A percentile compares a stretch with the other conserved stretches of the same genome.
These are phyloP conservation scores for Perdix hodgsoniae DNA, from an alignment of 2,797 vertebrate species.

Conservation along the genomic window DNA sequence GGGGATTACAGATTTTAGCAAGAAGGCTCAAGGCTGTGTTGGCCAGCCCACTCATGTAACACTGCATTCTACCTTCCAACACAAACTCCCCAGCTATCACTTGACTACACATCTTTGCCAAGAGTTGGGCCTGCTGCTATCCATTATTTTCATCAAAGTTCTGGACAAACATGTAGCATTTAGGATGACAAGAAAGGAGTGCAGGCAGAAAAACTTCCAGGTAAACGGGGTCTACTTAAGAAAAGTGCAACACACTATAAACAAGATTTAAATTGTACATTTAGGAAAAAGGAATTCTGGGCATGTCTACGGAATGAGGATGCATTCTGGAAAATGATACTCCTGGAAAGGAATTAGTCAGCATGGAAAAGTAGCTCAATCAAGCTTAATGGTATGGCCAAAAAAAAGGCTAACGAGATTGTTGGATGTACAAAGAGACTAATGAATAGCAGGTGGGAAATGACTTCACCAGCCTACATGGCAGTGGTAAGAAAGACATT, in stretches of 20 bases:
- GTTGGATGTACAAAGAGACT: conserved; percentile 44
- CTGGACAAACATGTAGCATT: not conserved
- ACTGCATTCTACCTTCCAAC: not conserved
- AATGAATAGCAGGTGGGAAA: conserved; percentile 65
- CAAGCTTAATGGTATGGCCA: conserved; percentile 62
- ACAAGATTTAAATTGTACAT: not conserved
- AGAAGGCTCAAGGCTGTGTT: not conserved
- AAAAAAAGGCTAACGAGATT: conserved; percentile 57
- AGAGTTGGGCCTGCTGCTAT: not conserved
- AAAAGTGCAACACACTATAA: not conserved
- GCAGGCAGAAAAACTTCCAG: not conserved
- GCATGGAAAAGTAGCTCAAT: conserved; percentile 48
- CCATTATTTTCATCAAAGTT: not conserved
- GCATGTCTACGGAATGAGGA: not conserved
- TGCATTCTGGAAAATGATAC: conserved; percentile 45
- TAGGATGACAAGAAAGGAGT: not conserved
- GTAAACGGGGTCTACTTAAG: not conserved
- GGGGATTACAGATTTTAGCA: not conserved
- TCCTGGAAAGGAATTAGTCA: conserved; percentile 60
- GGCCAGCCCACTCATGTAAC: not conserved
- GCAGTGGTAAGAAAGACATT: conserved; percentile 42
- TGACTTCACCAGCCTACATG: conserved; percentile 49
- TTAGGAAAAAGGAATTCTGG: conserved; percentile 26
- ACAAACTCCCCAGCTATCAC: not conserved
- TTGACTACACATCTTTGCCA: not conserved